Evolutionary conservation across 2,797 vertebrate genomes (phyloP).

Genomic region (Sebastes itinus): DNA sequence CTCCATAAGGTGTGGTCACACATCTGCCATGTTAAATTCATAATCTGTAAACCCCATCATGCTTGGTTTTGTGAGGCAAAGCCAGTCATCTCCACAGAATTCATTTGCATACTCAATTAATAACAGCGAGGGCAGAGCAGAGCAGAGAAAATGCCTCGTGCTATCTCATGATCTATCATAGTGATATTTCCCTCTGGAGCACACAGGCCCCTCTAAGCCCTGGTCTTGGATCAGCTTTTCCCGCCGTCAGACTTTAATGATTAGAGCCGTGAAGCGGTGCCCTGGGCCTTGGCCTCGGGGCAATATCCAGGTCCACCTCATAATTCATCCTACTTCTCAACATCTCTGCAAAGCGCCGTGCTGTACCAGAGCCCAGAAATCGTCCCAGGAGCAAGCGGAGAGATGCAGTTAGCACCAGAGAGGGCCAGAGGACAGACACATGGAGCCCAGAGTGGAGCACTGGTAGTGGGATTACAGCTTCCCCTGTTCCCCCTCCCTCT

Average conservation of each 20-base stretch:
- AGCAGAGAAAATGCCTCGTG: conserved; percentile 53
- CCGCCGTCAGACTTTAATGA: conserved; percentile 78
- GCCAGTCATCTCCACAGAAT: conserved; percentile 46
- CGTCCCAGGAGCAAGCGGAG: conserved; percentile 48
- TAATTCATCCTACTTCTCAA: conserved; percentile 74
- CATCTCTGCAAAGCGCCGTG: conserved; percentile 49
- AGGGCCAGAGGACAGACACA: conserved; percentile 43
- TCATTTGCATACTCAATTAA: conserved; percentile 72
- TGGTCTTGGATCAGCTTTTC: conserved; percentile 73
- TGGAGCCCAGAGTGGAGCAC: conserved; percentile 43
- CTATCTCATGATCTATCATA: conserved; percentile 77
- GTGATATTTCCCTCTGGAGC: conserved; percentile 78
- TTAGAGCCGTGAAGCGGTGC: conserved; percentile 75
- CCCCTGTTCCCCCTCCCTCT: not conserved
- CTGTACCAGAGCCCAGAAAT: conserved; percentile 22
- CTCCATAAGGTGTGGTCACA: conserved; percentile 22
- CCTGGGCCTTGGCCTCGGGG: conserved; percentile 75
- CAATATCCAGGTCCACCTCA: conserved; percentile 73
- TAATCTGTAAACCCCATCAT: conserved; percentile 37
- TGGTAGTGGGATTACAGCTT: conserved; percentile 36
- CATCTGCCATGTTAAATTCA: conserved; percentile 38
- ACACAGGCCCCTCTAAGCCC: conserved; percentile 57
- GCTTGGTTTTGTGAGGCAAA: conserved; percentile 41
- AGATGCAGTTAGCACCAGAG: conserved; percentile 49
- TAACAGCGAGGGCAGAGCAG: conserved; percentile 45